phyloP scores from a whole-genome alignment of 2,113 vertebrate species.

The Nothoprocta pentlandii region DNA sequence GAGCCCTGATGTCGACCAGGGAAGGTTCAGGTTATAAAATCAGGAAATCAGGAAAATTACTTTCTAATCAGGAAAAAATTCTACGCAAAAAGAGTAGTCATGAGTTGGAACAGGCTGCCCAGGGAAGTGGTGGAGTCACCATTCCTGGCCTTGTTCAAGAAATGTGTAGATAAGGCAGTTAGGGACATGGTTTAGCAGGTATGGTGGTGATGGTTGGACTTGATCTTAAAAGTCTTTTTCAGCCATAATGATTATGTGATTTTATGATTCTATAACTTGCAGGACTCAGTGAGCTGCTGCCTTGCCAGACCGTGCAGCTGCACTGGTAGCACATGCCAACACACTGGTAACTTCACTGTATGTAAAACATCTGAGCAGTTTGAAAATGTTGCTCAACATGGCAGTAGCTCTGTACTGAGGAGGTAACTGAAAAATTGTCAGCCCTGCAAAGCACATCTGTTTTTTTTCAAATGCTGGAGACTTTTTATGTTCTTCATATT shows the following conservation, averaged over 20 bases:
- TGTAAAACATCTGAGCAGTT: constrained; percentile 36
- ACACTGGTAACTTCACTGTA: not conserved
- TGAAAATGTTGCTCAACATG: not conserved
- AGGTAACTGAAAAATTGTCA: not conserved
- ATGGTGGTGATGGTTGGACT: no score
- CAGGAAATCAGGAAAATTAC: no score
- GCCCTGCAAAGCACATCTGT: not conserved
- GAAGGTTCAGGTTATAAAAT: no score
- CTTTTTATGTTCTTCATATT: not conserved
- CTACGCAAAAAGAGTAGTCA: no score
- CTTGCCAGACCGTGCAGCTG: constrained; percentile 40
- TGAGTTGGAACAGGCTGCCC: no score
- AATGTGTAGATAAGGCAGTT: no score
- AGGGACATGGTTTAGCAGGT: no score
- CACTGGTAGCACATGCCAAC: not conserved
- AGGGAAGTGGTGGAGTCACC: no score
- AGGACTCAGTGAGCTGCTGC: not conserved
- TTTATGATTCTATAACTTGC: constrained; percentile 2
- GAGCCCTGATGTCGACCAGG: not conserved
- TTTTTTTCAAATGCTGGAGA: constrained; percentile 11
- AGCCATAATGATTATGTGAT: no score
- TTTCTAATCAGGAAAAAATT: no score
- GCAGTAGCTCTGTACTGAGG: not conserved
- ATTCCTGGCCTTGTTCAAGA: no score
- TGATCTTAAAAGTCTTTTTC: no score